These are phyloP conservation scores for Apotomis turbidana DNA, from an alignment of 2,888 invertebrate species.

Conservation along the genomic window DNA sequence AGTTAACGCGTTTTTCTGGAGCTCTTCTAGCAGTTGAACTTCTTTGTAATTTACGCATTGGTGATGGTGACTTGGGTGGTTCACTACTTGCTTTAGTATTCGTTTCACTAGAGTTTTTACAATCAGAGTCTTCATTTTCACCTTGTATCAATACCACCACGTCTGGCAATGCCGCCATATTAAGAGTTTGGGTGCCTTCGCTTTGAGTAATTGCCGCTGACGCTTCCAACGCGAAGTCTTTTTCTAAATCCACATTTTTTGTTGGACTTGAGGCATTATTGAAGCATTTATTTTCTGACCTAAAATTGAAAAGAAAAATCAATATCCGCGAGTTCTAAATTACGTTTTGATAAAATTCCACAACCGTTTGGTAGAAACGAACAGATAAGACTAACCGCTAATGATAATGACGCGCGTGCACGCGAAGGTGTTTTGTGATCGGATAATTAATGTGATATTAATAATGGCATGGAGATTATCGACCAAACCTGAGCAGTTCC, in stretches of 20 bases:
- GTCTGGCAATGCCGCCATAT: conserved; percentile 62
- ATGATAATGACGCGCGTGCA: conserved; percentile 29
- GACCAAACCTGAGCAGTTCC: conserved; percentile 86
- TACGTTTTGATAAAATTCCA: conserved; percentile 7
- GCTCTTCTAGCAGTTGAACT: conserved; percentile 76
- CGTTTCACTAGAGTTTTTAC: conserved; percentile 60
- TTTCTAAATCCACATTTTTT: conserved; percentile 64
- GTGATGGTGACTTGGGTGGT: conserved; percentile 52
- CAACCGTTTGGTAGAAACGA: conserved; percentile 5
- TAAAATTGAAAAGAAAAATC: conserved; percentile 49
- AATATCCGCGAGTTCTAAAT: not conserved
- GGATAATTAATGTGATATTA: conserved; percentile 36
- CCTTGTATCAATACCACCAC: conserved; percentile 62
- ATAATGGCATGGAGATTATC: conserved; percentile 35
- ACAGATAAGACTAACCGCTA: conserved; percentile 30
- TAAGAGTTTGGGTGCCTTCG: conserved; percentile 58
- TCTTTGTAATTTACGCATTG: conserved; percentile 67
- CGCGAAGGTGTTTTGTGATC: conserved; percentile 26
- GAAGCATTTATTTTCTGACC: conserved; percentile 87
- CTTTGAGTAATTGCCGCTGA: conserved; percentile 53
- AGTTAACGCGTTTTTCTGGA: conserved; percentile 79
- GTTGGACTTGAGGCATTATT: conserved; percentile 60
- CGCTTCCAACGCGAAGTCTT: conserved; percentile 65
- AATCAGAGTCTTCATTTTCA: conserved; percentile 67
- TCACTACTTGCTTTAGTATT: conserved; percentile 57